These are phyloP conservation scores for Astyanax mexicanus DNA, from an alignment of 2,797 vertebrate species.

Conservation along the genomic window DNA sequence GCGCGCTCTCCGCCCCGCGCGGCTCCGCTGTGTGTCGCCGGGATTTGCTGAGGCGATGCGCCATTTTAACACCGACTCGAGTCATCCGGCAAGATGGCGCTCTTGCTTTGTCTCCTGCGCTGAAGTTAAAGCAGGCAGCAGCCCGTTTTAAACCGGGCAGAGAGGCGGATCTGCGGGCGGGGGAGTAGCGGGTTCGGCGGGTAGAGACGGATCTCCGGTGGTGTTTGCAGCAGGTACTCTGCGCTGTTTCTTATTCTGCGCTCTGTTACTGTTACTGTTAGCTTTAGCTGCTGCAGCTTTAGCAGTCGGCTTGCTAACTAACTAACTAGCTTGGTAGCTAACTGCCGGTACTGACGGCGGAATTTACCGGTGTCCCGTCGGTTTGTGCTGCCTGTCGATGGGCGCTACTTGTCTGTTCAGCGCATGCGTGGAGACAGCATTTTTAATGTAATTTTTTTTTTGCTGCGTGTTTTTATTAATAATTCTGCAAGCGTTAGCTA, in stretches of 20 bases:
- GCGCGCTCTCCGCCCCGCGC: conserved; percentile 77
- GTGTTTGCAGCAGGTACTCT: conserved; percentile 82
- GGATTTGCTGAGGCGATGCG: conserved; percentile 76
- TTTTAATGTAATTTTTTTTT: too few species aligned
- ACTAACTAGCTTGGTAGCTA: too few species aligned
- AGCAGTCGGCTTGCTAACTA: too few species aligned
- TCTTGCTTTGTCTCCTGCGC: conserved; percentile 82
- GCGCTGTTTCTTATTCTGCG: too few species aligned
- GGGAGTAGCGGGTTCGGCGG: conserved; percentile 40
- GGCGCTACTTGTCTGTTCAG: too few species aligned
- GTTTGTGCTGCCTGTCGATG: too few species aligned
- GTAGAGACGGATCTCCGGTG: conserved; percentile 80
- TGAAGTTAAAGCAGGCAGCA: conserved; percentile 63
- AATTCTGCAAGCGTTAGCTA: too few species aligned
- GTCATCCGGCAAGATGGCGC: conserved; percentile 87
- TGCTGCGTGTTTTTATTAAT: too few species aligned
- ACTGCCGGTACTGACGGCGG: background rate
- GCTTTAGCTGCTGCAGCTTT: too few species aligned
- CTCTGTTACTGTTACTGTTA: too few species aligned
- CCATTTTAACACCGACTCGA: conserved; percentile 85
- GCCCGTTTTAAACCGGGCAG: background rate
- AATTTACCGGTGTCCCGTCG: background rate
- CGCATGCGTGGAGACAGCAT: too few species aligned
- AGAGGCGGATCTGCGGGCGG: background rate
- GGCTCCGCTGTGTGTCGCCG: conserved; percentile 45